Evolutionary conservation across 1,140 invertebrate genomes (phyloP), one percentile per base, ranked within the genome.

Genomic region (Venturia canescens): DNA sequence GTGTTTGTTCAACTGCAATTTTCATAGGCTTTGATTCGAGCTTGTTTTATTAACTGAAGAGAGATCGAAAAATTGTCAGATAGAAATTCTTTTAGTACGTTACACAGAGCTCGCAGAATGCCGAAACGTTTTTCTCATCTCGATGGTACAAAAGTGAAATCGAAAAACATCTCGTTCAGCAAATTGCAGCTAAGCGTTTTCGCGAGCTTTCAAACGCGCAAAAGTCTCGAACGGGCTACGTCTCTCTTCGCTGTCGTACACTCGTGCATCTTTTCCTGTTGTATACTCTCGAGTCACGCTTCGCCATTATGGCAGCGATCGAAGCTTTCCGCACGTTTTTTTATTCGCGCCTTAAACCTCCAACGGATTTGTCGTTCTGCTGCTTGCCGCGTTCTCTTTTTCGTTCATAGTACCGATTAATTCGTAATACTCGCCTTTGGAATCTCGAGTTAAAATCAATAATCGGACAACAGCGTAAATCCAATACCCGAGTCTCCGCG

Each of bases 251-350:
- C 27, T 26, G 60, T 63, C 53, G 53, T 44, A 13, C 7, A 18
- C 50, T 53, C 50, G 18, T n/a, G n/a, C n/a, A n/a, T 74, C 71
- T 53, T 27, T 53, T n/a, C 26, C 53, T 26, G 6, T 23, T 13
- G 29, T 27, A 76, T 5, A 48, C 72, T 76, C 53, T 76, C 71
- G 71, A 76, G 72, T 76, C 72, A 76, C 72, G 72, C 72, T 29
- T 76, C 72, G 29, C 53, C 72, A 76, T 76, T 76, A 76, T 60
- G 27, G 72, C 18, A 48, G 23, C 72, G 53, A 76, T 76, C 38
- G 72, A 60, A 53, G 18, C 53, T 76, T 76, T 53, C 63, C 72
- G 63, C 53, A 53, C 27, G 26, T 63, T 63, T 76, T 74, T 53
- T 50, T 29, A 31, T 76, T 76, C 63, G 72, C 48, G 29, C 69